phyloP scores from a whole-genome alignment of 2,888 invertebrate genomes.

The Diachrysia chrysitis region DNA sequence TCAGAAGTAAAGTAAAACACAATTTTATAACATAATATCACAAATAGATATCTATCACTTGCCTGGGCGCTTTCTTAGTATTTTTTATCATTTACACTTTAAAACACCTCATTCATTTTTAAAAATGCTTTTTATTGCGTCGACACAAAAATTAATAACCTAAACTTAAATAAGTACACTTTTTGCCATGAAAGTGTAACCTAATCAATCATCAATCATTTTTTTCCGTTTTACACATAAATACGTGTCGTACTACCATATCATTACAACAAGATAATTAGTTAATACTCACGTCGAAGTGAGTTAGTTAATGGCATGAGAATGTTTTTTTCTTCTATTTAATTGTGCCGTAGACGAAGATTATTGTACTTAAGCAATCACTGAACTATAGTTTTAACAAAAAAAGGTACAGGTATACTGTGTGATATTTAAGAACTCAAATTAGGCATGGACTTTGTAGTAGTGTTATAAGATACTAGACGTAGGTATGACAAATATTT shows the following conservation, averaged over 20 bases:
- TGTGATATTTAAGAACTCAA: background rate
- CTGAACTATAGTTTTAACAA: constrained; percentile 13
- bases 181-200: background rate
- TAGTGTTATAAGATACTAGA: background rate
- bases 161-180: background rate
- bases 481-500: no score
- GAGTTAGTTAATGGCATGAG: constrained; percentile 13
- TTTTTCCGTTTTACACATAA: background rate
- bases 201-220: background rate
- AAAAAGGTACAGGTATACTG: constrained; percentile 12
- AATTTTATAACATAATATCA: no score
- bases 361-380: constrained; percentile 23
- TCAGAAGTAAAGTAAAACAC: no score
- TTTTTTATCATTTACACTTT: no score
- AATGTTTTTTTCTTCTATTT: constrained; percentile 16
- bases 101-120: no score
- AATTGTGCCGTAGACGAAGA: constrained; percentile 12
- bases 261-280: constrained; percentile 29
- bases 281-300: constrained; percentile 18
- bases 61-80: no score
- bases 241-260: background rate
- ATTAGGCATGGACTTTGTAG: background rate
- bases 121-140: no score
- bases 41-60: no score
- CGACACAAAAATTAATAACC: no score